A percentile compares a stretch with the other conserved stretches of the same genome.
These are phyloP conservation scores for Echinarachnius parma DNA, from an alignment of 53 echinoderm and acorn worm species.

Conservation along the genomic window DNA sequence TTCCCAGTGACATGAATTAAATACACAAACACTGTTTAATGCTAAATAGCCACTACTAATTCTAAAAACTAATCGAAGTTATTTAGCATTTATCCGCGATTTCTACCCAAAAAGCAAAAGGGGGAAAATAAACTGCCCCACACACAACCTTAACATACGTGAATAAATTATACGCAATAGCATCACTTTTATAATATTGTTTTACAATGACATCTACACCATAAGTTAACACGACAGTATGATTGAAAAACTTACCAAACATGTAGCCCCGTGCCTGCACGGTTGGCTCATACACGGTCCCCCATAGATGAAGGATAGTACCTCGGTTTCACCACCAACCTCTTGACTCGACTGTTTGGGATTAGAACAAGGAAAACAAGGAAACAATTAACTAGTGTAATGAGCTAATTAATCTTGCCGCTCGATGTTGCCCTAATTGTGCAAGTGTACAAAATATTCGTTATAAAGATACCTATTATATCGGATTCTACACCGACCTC, in stretches of 20 bases:
- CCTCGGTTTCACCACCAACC: slow-evolving; percentile 4
- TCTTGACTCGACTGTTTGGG: slow-evolving; percentile 1
- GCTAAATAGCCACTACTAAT: too few species aligned
- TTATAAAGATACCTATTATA: too few species aligned
- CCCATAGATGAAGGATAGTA: slow-evolving; percentile 6
- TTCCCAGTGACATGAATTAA: too few species aligned
- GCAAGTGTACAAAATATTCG: neutral
- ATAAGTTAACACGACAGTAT: neutral
- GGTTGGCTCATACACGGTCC: slow-evolving; percentile 49
- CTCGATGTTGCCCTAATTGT: neutral
- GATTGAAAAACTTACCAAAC: slow-evolving; percentile 52
- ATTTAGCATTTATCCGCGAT: too few species aligned
- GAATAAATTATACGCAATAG: neutral
- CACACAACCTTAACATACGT: neutral
- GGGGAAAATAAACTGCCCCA: neutral
- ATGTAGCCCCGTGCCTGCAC: slow-evolving; percentile 45
- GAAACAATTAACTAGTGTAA: too few species aligned
- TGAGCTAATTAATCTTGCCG: too few species aligned
- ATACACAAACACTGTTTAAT: too few species aligned
- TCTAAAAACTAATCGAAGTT: too few species aligned
- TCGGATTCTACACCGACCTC: too few species aligned
- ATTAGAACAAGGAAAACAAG: neutral
- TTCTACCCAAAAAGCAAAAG: too few species aligned
- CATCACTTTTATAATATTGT: neutral
- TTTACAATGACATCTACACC: neutral